These are phyloP conservation scores for Brachypteracias leptosomus DNA, from an alignment of 2,113 vertebrate species.

Conservation along the genomic window DNA sequence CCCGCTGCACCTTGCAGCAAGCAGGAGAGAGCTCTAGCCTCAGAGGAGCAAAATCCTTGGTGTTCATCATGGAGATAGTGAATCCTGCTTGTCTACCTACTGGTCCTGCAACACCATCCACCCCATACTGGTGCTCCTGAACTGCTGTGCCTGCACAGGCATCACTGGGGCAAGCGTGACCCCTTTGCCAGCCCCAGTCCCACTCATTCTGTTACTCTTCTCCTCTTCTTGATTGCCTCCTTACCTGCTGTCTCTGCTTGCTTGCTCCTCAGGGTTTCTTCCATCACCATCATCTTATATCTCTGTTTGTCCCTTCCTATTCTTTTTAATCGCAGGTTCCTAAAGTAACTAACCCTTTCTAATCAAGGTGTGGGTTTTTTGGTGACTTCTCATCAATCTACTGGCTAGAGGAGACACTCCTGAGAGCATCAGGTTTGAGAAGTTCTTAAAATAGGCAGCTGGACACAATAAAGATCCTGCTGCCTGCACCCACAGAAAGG, in stretches of 20 bases:
- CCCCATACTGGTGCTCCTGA: neutral
- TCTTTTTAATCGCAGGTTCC: neutral
- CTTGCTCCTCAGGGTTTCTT: neutral
- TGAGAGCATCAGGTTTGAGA: neutral
- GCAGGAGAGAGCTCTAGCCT: neutral
- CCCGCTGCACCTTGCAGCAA: neutral
- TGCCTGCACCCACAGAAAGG: neutral
- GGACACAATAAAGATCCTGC: neutral
- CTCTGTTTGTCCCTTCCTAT: neutral
- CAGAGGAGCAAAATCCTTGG: neutral
- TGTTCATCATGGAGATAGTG: neutral
- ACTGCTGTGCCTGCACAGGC: neutral
- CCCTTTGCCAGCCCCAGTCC: neutral
- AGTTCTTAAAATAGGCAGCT: neutral
- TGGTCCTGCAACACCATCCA: neutral
- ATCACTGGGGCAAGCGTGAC: neutral
- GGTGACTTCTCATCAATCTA: neutral
- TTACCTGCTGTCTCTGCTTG: neutral
- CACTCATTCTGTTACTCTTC: neutral
- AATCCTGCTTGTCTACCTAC: neutral
- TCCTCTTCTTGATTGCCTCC: neutral
- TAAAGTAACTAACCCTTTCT: neutral
- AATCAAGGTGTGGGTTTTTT: rapidly evolving
- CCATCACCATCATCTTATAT: rapidly evolving
- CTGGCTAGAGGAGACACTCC: neutral